Conservation (phyloP, 2,797 vertebrate genomes). For the Cichlasoma orientale region DNA sequence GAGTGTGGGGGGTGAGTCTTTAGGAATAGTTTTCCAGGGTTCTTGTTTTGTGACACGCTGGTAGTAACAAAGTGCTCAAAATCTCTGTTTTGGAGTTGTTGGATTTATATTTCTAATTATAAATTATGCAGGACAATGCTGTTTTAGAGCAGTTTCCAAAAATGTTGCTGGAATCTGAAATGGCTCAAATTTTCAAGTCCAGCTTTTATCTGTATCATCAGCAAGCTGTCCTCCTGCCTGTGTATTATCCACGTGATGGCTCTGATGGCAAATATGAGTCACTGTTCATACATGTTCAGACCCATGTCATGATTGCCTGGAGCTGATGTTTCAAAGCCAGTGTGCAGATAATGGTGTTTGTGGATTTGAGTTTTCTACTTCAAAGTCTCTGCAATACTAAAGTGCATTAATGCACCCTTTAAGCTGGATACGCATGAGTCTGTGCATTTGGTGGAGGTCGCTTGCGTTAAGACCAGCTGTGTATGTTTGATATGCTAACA, state of each 20-base stretch:
- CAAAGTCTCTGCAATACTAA: constrained; percentile 23
- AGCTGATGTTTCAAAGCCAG: constrained; percentile 7
- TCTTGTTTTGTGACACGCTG: no score
- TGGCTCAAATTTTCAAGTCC: neutral
- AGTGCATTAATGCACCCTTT: neutral
- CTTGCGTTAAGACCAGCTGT: constrained; percentile 14
- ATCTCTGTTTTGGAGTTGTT: neutral
- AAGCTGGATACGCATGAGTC: neutral
- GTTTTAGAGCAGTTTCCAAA: accelerated
- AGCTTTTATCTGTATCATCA: neutral
- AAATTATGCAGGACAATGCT: neutral
- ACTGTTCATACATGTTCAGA: neutral
- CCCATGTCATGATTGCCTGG: neutral
- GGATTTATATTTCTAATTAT: no score
- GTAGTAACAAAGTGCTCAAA: no score
- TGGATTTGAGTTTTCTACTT: constrained; percentile 22
- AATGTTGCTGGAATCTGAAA: neutral
- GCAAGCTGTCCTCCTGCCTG: neutral
- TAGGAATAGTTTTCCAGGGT: neutral
- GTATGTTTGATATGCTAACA: constrained; percentile 56
- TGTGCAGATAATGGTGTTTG: constrained; percentile 1
- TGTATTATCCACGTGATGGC: neutral
- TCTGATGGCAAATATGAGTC: neutral
- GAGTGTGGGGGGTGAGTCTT: neutral
- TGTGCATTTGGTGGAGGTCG: neutral